phyloP scores from a whole-genome alignment of 2,888 invertebrate genomes.

The Leptinotarsa haldemani region DNA sequence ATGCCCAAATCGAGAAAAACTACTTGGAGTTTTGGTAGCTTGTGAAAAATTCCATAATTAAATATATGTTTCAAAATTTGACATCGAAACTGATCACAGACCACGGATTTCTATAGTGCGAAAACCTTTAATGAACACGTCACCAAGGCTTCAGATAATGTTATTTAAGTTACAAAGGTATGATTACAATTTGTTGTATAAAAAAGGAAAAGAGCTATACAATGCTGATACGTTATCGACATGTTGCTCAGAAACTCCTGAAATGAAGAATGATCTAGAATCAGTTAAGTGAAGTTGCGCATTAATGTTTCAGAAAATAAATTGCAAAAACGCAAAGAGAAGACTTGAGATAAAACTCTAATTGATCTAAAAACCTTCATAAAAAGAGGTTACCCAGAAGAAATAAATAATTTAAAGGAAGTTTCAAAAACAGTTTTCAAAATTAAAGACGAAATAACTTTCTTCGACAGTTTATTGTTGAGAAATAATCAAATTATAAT shows the following conservation, averaged over 20 bases:
- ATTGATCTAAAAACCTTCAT: constrained; percentile 13
- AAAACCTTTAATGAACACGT: too few species aligned
- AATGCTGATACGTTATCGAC: constrained; percentile 19
- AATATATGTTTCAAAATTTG: too few species aligned
- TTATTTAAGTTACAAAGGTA: neutral
- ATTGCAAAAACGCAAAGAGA: constrained; percentile 6
- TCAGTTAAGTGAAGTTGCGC: constrained; percentile 8
- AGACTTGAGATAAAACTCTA: constrained; percentile 3
- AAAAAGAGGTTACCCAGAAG: neutral
- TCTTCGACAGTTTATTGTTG: neutral
- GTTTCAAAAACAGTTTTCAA: neutral
- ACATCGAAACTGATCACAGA: too few species aligned
- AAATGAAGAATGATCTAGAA: constrained; percentile 8
- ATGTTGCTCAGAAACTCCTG: neutral
- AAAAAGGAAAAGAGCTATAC: constrained; percentile 20
- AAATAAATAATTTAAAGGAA: neutral
- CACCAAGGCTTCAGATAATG: neutral
- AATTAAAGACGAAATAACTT: neutral
- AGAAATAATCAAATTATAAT: constrained; percentile 15
- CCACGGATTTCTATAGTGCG: too few species aligned
- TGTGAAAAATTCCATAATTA: neutral
- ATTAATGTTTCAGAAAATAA: constrained; percentile 1
- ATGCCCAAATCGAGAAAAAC: constrained; percentile 13
- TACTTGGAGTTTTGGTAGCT: neutral
- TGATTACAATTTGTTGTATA: constrained; percentile 18